Evolutionary conservation across 1,140 invertebrate species (phyloP).

Genomic region (Brachionus manjavacas): DNA sequence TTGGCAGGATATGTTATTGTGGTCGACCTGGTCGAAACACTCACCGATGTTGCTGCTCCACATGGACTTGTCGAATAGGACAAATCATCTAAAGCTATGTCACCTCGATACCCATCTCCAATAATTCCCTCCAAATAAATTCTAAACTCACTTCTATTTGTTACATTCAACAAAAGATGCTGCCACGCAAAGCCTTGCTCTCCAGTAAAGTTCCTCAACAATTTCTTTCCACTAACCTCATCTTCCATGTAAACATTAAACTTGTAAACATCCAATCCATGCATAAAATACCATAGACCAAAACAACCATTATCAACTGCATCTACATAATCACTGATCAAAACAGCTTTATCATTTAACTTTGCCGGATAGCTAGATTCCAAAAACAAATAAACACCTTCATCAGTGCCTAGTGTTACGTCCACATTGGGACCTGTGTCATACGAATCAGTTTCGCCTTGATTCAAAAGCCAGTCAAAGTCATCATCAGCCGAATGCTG

Average conservation of each 20-base stretch:
- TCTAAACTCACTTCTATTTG: slow-evolving; percentile 44
- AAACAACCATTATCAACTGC: not conserved
- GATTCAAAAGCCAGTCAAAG: slow-evolving; percentile 44
- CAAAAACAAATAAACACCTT: slow-evolving; percentile 73
- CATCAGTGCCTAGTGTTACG: slow-evolving; percentile 3
- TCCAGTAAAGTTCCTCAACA: slow-evolving; percentile 45
- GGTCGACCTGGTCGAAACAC: slow-evolving; percentile 58
- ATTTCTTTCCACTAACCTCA: not conserved
- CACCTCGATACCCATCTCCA: slow-evolving; percentile 63
- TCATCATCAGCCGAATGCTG: slow-evolving; percentile 46
- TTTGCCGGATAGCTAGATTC: slow-evolving; percentile 65
- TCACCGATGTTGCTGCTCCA: slow-evolving; percentile 42
- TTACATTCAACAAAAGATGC: slow-evolving; percentile 45
- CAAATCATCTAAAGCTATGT: slow-evolving; percentile 48
- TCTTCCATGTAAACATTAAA: slow-evolving; percentile 23
- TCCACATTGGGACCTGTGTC: slow-evolving; percentile 47
- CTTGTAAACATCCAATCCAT: slow-evolving; percentile 25
- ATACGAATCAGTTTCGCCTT: slow-evolving; percentile 44
- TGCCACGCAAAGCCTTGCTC: slow-evolving; percentile 51
- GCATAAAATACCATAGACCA: slow-evolving; percentile 41
- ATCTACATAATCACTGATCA: slow-evolving; percentile 58
- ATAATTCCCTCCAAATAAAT: slow-evolving; percentile 65
- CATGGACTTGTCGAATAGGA: slow-evolving; percentile 50
- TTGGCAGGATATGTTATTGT: slow-evolving; percentile 15
- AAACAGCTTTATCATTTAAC: slow-evolving; percentile 67